Base-by-base conservation (phyloP, 2,797 vertebrate species). In the Rallus crepitans region DNA sequence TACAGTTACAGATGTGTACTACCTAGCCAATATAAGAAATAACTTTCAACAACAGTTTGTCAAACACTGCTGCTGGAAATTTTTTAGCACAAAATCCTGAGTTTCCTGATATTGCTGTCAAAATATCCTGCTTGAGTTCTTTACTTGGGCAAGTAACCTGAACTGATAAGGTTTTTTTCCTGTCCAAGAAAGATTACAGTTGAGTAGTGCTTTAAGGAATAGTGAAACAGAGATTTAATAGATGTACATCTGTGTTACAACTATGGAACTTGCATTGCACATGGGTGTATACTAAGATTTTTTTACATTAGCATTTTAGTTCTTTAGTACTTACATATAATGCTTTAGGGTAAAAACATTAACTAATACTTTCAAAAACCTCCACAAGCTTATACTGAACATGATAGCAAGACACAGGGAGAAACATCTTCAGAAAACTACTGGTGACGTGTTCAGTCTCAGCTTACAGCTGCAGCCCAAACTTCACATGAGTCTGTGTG, bases 401-500 rank as follows among this genome's bases (percentile, higher is more conserved):
- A 0, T 11, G 30, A 59, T 2, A 61, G 37, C 50, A 76, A 87
- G 45, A 48, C 21, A 76, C 15, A 24, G 0, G 0, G 24, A 61
- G 30, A 64, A 72, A 77, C 21, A 53, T 3, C 72, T 71, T 73
- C 60, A 84, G 66, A 94, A 65, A 89, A 63, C 55, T 73, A 16
- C 55, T 71, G 65, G 53, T 84, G 71, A 95, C 7, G 11, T 50
- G 73, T 55, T 73, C 86, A 47, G 2, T 3, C 27, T 75, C 78
- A 48, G 75, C n/a, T 64, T 82, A 78, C 83, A 94, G 90, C 80
- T 94, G 79, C 72, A 83, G 78, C 39, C 61, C 71, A 87, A 81
- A 50, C 64, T 92, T 82, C 70, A 79, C 70, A 82, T 4, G 14
- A 81, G 45, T 24, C 91, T 94, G 91, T 79, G 71, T 76, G 89